These are phyloP conservation scores for Ambastaia sidthimunki DNA, from an alignment of 2,797 vertebrate species.

Conservation along the genomic window DNA sequence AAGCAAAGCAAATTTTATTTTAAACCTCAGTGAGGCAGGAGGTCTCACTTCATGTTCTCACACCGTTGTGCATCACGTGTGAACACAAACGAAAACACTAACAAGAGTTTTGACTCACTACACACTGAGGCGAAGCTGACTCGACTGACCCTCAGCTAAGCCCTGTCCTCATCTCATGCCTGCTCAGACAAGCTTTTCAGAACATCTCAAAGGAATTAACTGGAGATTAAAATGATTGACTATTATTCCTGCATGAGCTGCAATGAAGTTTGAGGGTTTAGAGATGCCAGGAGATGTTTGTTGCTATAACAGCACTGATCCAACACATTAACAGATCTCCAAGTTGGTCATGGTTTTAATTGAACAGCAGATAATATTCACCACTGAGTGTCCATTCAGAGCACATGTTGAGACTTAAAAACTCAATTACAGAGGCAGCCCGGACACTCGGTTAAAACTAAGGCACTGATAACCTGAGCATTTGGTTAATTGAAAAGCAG, in stretches of 20 bases:
- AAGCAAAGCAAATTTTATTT: not conserved
- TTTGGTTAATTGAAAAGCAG: conserved; percentile 5
- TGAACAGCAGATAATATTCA: not conserved
- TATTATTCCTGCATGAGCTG: no score
- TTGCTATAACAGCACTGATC: no score
- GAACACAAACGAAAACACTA: not conserved
- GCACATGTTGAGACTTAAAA: no score
- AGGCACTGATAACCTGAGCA: not conserved
- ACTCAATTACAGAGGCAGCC: no score
- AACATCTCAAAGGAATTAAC: not conserved
- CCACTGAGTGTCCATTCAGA: not conserved
- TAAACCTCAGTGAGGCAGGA: not conserved
- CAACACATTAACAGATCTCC: no score
- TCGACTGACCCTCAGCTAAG: not conserved
- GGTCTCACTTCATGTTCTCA: not conserved
- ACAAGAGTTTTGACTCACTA: not conserved
- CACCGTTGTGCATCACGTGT: not conserved
- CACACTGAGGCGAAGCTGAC: not conserved
- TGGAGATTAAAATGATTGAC: no score
- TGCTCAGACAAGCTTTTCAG: not conserved
- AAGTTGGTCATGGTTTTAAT: no score
- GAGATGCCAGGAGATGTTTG: no score
- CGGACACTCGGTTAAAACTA: not conserved
- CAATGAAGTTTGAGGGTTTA: no score
- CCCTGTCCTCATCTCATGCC: not conserved